Conservation (phyloP, 2,888 invertebrate species). For the Cacoxenus indagator region DNA sequence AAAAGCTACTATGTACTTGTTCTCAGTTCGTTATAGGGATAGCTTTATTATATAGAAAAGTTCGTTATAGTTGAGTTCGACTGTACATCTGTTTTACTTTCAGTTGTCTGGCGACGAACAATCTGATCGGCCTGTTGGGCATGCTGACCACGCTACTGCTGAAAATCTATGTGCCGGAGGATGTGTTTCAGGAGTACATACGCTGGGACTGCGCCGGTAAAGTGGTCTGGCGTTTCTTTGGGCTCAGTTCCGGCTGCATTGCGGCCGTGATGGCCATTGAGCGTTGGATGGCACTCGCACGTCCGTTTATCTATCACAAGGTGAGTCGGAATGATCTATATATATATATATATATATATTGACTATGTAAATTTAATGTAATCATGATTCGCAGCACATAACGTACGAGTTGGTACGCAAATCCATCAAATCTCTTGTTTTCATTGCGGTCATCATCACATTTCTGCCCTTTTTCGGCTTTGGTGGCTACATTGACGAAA, state of each 20-base stretch:
- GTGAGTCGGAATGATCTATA: conserved; percentile 69
- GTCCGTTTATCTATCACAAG: conserved; percentile 90
- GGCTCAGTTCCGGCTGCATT: conserved; percentile 88
- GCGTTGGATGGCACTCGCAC: conserved; percentile 87
- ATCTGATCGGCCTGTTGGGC: conserved; percentile 83
- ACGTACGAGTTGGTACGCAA: conserved; percentile 83
- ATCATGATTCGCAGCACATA: conserved; percentile 77
- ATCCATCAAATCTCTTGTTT: conserved; percentile 79
- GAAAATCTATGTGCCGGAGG: conserved; percentile 69
- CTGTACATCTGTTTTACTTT: conserved; percentile 11
- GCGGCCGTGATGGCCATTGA: conserved; percentile 91
- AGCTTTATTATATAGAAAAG: too few species aligned
- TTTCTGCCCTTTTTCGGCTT: conserved; percentile 83
- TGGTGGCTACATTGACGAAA: conserved; percentile 78
- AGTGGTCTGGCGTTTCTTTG: conserved; percentile 85
- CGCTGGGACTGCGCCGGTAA: conserved; percentile 70
- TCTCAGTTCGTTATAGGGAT: too few species aligned
- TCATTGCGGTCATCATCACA: conserved; percentile 78
- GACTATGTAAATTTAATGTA: not conserved
- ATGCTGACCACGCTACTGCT: conserved; percentile 81
- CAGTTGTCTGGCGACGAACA: conserved; percentile 83
- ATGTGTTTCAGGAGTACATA: conserved; percentile 53
- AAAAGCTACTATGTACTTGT: too few species aligned
- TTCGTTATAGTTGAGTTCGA: too few species aligned
- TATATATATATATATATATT: not conserved